Evolutionary conservation across 53 echinoderm and acorn worm species (phyloP), one percentile per base, ranked within the genome.

Genomic region (Henricia sp.): DNA sequence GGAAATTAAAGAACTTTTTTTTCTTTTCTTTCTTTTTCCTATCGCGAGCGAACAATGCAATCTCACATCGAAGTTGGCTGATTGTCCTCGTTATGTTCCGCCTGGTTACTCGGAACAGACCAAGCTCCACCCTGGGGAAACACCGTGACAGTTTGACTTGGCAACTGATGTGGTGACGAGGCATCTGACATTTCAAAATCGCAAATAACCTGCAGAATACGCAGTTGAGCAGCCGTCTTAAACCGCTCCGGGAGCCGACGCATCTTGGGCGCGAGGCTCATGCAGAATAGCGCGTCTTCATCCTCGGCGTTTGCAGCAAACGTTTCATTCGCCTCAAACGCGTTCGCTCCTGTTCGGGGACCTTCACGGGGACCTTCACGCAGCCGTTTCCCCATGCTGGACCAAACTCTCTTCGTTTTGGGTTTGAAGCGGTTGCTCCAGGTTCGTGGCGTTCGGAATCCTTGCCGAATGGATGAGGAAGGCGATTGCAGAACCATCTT

Each of bases 141-240:
- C 1, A 60, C 33, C 3, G 33, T 34, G 33, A 34, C 17, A 0
- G 62, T 60, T 34, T 60, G 67, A 3, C 25, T 9, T 19, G 55
- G 3, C 40, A 63, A 19, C 42, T 40, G 63, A 46, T 43, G 0
- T 16, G 43, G 37, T 16, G 20, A n/a, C 4, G 58, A n/a, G 6
- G 56, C 75, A 23, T 56, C 21, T 20, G 80, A 29, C 43, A 59
- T n/a, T 64, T 80, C 80, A n/a, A 63, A 63, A 1, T 80, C 80
- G 12, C 80, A 62, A 34, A 80, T n/a, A 6, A 80, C 80, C 46
- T 80, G 80, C 80, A 80, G 63, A 20, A 80, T 80, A n/a, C 80
- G 80, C 4, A 80, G 80, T 32, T 80, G 80, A 14, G 80, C 80
- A 12, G 80, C 43, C 11, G 80, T 80, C 48, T 80, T 80, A 30